Percentiles rank a stretch among this genome's conserved stretches.
Conservation (phyloP, 2,888 invertebrate genomes). For the Standfussiana lucernea region DNA sequence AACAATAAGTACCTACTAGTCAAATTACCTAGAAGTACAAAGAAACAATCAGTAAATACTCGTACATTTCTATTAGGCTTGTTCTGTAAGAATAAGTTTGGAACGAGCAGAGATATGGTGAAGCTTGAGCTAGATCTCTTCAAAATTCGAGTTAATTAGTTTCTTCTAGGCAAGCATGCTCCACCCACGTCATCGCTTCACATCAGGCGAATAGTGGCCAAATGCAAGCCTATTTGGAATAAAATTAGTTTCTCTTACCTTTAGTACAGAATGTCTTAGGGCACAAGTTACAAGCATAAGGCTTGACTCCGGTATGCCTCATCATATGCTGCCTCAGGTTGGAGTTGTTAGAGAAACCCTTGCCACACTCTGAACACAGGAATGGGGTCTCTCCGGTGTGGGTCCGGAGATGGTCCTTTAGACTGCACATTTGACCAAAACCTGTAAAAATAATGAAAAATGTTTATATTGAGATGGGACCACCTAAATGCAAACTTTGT, state of each 20-base stretch:
- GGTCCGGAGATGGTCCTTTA: constrained; percentile 90
- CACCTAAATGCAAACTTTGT: not conserved
- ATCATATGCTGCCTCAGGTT: constrained; percentile 91
- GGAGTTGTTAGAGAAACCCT: constrained; percentile 89
- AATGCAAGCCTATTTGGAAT: no score
- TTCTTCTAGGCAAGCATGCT: not conserved
- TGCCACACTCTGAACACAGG: constrained; percentile 90
- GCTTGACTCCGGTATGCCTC: constrained; percentile 89
- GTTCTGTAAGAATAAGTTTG: not conserved
- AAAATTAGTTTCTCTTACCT: constrained; percentile 74
- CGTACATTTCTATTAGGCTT: not conserved
- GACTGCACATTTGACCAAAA: constrained; percentile 88
- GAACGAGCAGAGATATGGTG: not conserved
- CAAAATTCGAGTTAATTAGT: not conserved
- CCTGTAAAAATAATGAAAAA: constrained; percentile 73
- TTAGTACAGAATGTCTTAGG: constrained; percentile 90
- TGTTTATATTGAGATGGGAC: not conserved
- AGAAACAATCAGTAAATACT: not conserved
- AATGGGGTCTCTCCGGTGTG: constrained; percentile 90
- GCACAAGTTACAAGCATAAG: constrained; percentile 89
- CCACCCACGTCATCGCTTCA: not conserved
- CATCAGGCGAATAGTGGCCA: no score
- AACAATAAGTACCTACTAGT: not conserved
- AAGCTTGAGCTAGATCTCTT: not conserved
- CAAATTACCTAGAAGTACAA: not conserved